A percentile compares a stretch with the other conserved stretches of the same genome.
Evolutionary conservation across 2,797 vertebrate genomes (phyloP).

Genomic region (Sciurus vulgaris): DNA sequence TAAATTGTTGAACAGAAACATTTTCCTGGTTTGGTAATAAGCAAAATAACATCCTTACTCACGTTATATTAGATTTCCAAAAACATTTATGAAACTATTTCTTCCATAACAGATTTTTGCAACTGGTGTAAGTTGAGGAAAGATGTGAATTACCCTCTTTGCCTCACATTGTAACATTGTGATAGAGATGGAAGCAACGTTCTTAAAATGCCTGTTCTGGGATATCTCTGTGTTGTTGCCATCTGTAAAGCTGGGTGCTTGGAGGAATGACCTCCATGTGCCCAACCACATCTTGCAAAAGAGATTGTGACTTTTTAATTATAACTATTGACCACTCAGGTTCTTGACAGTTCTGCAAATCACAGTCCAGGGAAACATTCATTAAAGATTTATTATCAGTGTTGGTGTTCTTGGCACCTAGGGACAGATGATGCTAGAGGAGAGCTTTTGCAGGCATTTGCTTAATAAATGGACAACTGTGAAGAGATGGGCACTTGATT

Average conservation of each 20-base stretch:
- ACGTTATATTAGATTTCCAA: conserved; percentile 33
- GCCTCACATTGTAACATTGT: neutral
- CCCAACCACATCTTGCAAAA: neutral
- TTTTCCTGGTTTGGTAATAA: conserved; percentile 64
- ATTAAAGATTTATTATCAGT: neutral
- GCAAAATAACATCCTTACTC: conserved; percentile 8
- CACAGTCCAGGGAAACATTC: neutral
- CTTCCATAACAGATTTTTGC: neutral
- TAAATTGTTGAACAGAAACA: conserved; percentile 65
- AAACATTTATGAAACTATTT: conserved; percentile 11
- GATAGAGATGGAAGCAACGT: neutral
- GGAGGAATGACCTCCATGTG: neutral
- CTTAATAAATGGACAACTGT: neutral
- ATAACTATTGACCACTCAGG: neutral
- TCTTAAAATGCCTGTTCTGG: neutral
- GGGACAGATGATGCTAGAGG: neutral
- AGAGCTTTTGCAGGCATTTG: neutral
- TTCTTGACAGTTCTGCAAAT: neutral
- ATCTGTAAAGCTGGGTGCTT: neutral
- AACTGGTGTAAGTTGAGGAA: neutral
- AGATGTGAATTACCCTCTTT: neutral
- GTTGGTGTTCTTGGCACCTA: neutral
- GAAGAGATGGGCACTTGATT: neutral
- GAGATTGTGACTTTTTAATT: neutral
- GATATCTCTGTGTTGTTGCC: neutral